These are phyloP conservation scores for Ivindomyrus marchei DNA, from an alignment of 2,113 vertebrate genomes.

Conservation along the genomic window DNA sequence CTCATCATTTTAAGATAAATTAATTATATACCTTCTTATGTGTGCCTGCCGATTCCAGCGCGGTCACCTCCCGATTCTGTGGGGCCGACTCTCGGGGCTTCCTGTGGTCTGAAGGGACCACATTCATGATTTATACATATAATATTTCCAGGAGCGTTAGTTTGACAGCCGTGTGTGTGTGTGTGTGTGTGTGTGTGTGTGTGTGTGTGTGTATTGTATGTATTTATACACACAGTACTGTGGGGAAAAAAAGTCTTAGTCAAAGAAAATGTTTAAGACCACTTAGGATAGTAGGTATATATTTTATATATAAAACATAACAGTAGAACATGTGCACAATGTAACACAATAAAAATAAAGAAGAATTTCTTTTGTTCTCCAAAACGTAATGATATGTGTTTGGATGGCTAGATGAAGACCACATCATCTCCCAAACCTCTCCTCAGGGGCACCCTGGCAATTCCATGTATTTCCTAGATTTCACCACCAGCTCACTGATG, in stretches of 20 bases:
- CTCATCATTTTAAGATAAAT: constrained; percentile 22
- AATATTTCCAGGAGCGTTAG: not conserved
- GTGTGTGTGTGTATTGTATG: too few relatives aligned
- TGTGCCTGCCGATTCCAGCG: constrained; percentile 7
- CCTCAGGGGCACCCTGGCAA: not conserved
- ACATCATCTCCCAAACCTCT: not conserved
- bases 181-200: too few relatives aligned
- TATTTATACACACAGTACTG: too few relatives aligned
- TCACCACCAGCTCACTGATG: not conserved
- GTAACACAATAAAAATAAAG: too few relatives aligned
- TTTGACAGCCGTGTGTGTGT: not conserved
- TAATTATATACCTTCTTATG: constrained; percentile 27
- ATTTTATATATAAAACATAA: too few relatives aligned
- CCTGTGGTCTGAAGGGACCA: not conserved
- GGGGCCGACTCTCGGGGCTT: not conserved
- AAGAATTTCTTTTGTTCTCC: too few relatives aligned
- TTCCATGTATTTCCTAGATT: not conserved
- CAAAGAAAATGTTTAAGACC: too few relatives aligned
- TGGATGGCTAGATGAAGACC: not conserved
- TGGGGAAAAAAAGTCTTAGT: too few relatives aligned
- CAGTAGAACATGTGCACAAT: too few relatives aligned
- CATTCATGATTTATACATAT: not conserved
- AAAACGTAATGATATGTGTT: not conserved
- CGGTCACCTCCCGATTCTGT: constrained; percentile 17
- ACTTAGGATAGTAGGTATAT: too few relatives aligned